phyloP scores from a whole-genome alignment of 2,797 vertebrate genomes.

The Enteromius mattozi region DNA sequence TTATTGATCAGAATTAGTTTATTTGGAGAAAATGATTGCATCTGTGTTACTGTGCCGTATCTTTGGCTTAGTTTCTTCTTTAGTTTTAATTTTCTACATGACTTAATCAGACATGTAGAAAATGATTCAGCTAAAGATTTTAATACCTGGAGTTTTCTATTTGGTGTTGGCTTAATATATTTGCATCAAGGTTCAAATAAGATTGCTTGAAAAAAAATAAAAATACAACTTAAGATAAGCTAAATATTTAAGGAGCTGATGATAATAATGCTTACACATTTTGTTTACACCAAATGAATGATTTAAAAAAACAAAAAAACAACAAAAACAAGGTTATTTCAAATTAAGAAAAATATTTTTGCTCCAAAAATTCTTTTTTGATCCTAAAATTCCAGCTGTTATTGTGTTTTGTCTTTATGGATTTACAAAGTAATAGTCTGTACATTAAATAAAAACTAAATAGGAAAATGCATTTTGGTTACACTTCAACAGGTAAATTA shows the following conservation, averaged over 20 bases:
- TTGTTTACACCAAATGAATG: not conserved
- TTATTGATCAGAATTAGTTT: not conserved
- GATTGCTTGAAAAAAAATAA: not conserved
- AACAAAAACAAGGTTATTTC: not conserved
- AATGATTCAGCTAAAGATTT: not conserved
- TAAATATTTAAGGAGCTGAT: not conserved
- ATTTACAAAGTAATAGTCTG: not conserved
- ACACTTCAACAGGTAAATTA: not conserved
- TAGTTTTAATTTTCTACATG: not conserved
- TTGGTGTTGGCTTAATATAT: not conserved
- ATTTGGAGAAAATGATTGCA: not conserved
- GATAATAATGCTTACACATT: not conserved
- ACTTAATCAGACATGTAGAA: constrained; percentile 2
- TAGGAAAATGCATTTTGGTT: not conserved
- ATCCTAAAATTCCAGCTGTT: not conserved
- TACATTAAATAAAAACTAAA: not conserved
- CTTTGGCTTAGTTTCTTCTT: not conserved
- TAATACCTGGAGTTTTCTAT: not conserved
- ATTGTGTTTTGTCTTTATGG: not conserved
- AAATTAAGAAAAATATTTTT: not conserved
- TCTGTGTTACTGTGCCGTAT: not conserved
- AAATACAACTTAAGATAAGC: not conserved
- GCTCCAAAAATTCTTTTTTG: not conserved
- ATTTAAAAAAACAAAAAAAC: too few relatives aligned
- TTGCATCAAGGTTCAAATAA: not conserved